Base-by-base conservation (phyloP, 2,888 invertebrate genomes). In the Psylliodes chrysocephalus region DNA sequence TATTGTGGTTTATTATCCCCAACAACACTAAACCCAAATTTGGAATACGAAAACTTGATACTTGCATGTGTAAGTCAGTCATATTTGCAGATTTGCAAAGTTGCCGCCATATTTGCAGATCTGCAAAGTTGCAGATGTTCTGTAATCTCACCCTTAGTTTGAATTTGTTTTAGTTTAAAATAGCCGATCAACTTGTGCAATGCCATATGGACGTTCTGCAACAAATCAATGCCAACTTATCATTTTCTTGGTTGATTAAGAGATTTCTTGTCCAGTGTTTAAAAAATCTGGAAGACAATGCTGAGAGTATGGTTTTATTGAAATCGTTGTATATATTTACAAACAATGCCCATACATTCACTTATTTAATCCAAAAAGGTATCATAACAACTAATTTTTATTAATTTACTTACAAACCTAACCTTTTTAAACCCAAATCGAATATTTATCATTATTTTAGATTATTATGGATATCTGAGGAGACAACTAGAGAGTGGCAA, bases 251-350 rank as follows among this genome's bases (percentile, higher is more conserved):
- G 86, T 79, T 83, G 73, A 75, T 83, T 10, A 78, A 79, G 70
- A 67, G 81, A 53, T 77, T 78, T 63, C 71, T 83, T 44, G 73
- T 76, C 42, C 65, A 81, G 7, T 82, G 81, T 69, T 71, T 82
- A 49, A 77, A 77, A 71, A 75, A 70, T 55, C 70, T 79, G 28
- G 53, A 68, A 28, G 70, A 73, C 15, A 61, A 62, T 18, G 62
- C 73, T 38, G 69, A 73, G 2, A 84, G 91, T 67, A 90, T 92
- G 17, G 88, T 93, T 55, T 91, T 93, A 3, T 83, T 95, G 64
- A 86, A 93, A 73, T 90, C 92, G 84, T 82, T 95, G 75, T 93
- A 94, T 79, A 88, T 91, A 19, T 93, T 91, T 75, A 90, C 92
- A 7, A 64, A 84, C 82, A 73, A 77, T 69, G 68, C 74, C 60